Evolutionary conservation across 2,113 vertebrate genomes (phyloP).

Genomic region (Zootoca vivipara): DNA sequence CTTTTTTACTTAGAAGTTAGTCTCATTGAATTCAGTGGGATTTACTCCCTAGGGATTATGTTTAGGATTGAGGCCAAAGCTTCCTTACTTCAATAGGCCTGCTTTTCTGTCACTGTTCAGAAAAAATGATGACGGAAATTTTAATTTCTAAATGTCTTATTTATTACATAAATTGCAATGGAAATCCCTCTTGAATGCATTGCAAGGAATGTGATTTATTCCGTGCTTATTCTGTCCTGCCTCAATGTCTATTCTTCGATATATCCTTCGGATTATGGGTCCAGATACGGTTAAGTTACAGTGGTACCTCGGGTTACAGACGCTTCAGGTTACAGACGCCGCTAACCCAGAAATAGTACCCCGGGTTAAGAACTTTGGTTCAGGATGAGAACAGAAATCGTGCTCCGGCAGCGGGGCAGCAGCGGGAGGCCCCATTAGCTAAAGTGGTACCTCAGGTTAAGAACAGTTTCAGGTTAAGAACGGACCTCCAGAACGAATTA

Average conservation of each 20-base stretch:
- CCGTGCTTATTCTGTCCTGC: slow-evolving; percentile 4
- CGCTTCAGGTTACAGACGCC: no score
- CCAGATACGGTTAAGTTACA: not conserved
- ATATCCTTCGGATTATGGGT: slow-evolving; percentile 22
- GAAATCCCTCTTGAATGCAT: not conserved
- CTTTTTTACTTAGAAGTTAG: not conserved
- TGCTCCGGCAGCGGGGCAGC: no score
- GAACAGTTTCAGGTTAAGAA: no score
- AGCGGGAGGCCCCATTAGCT: no score
- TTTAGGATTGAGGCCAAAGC: not conserved
- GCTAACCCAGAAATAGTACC: no score
- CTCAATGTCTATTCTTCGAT: slow-evolving; percentile 19
- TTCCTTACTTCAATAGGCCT: no score
- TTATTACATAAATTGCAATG: not conserved
- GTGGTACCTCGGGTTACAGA: no score
- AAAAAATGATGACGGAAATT: not conserved
- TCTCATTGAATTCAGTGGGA: not conserved
- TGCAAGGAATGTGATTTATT: not conserved
- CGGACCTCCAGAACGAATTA: no score
- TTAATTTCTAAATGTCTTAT: not conserved
- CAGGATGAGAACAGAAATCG: no score
- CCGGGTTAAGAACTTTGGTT: no score
- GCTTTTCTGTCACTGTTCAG: not conserved
- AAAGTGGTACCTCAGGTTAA: no score
- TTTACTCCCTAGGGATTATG: not conserved